phyloP scores from a whole-genome alignment of 2,797 vertebrate genomes.

The Labeo calbasu region DNA sequence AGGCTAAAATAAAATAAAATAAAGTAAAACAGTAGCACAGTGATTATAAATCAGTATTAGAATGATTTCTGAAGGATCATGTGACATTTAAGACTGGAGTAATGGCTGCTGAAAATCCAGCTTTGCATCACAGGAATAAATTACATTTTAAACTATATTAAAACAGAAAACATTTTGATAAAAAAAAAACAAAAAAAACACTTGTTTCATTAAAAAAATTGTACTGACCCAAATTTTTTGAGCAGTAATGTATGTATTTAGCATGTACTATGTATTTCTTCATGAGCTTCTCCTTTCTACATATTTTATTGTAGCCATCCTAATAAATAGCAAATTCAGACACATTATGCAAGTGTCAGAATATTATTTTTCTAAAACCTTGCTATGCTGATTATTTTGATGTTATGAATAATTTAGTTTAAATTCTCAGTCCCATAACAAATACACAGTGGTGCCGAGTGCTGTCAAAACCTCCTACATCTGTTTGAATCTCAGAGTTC shows the following conservation, averaged over 20 bases:
- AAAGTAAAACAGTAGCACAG: too few relatives aligned
- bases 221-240: neutral
- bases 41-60: too few relatives aligned
- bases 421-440: slow-evolving; percentile 9
- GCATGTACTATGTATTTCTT: neutral
- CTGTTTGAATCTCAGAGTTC: neutral
- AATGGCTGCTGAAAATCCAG: too few relatives aligned
- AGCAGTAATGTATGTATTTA: neutral
- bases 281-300: neutral
- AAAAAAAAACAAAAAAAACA: neutral
- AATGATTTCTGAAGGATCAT: too few relatives aligned
- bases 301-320: neutral
- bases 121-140: too few relatives aligned
- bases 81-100: too few relatives aligned
- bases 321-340: neutral
- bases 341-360: neutral
- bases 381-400: slow-evolving; percentile 5
- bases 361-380: neutral
- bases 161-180: neutral
- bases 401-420: slow-evolving; percentile 13
- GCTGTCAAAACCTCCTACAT: slow-evolving; percentile 20
- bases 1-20: too few relatives aligned
- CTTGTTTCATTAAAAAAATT: too few relatives aligned
- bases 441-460: neutral
- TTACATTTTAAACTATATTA: neutral